These are phyloP conservation scores for Tinamus guttatus DNA, from an alignment of 2,113 vertebrate species.

Conservation along the genomic window DNA sequence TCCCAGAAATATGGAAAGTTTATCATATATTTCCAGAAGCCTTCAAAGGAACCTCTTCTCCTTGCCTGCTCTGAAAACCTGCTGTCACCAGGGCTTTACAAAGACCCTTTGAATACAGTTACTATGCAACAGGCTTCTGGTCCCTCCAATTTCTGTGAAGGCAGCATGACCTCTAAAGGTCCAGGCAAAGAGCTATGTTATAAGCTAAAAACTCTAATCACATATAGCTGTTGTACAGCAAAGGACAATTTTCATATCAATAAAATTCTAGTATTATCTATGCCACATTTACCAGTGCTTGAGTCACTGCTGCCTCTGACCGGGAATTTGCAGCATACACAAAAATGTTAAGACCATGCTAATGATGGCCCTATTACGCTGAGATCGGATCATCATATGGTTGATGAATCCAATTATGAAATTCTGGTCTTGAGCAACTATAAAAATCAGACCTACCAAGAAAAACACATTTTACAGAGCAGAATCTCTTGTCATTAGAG, in stretches of 20 bases:
- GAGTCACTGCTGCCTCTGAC: neutral
- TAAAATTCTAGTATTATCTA: neutral
- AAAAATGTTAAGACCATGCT: neutral
- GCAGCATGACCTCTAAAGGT: neutral
- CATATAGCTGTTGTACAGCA: neutral
- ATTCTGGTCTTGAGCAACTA: neutral
- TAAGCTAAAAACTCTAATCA: neutral
- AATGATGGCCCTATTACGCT: neutral
- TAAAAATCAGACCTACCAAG: neutral
- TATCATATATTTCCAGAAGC: neutral
- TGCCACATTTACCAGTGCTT: neutral
- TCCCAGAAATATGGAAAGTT: neutral
- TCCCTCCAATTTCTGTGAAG: neutral
- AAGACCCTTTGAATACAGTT: neutral
- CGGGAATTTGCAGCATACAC: neutral
- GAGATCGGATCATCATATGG: neutral
- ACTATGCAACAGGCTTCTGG: neutral
- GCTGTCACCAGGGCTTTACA: neutral
- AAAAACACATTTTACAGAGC: neutral
- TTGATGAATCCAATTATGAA: neutral
- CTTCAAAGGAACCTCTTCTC: neutral
- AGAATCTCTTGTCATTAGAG: neutral
- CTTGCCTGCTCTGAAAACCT: neutral
- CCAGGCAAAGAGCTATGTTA: neutral
- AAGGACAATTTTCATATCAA: neutral